phyloP scores from a whole-genome alignment of 2,888 invertebrate species.

The Stenodema calcarata region DNA sequence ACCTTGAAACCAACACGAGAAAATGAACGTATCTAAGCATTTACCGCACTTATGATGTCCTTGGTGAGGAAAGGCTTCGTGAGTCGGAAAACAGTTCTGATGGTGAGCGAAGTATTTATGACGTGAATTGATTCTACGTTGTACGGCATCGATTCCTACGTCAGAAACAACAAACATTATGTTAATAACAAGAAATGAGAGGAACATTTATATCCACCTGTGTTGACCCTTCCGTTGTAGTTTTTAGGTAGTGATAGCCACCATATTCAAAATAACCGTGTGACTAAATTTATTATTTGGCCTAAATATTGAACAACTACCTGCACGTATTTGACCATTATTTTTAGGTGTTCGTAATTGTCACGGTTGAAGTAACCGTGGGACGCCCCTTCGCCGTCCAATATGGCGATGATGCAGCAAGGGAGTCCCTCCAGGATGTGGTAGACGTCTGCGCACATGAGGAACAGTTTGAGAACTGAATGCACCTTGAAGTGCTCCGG shows the following conservation, averaged over 20 bases:
- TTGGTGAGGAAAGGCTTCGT: slow-evolving; percentile 23
- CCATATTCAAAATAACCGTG: too few relatives aligned
- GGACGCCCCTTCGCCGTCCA: neutral
- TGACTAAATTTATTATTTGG: too few relatives aligned
- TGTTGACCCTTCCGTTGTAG: too few relatives aligned
- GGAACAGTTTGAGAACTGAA: slow-evolving; percentile 7
- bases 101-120: neutral
- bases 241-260: too few relatives aligned
- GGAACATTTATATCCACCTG: too few relatives aligned
- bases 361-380: neutral
- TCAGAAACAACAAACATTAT: neutral
- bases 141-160: slow-evolving; percentile 32
- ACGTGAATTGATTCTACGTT: slow-evolving; percentile 8
- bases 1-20: too few relatives aligned
- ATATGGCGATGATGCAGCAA: neutral
- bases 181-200: neutral
- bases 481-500: neutral
- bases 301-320: too few relatives aligned
- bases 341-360: slow-evolving; percentile 27
- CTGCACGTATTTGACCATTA: slow-evolving; percentile 30
- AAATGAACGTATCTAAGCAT: too few relatives aligned
- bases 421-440: slow-evolving; percentile 36
- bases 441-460: slow-evolving; percentile 40
- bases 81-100: neutral
- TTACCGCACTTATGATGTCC: slow-evolving; percentile 16